Evolutionary conservation across 2,797 vertebrate genomes (phyloP).

Genomic region (Eulemur albifrons): DNA sequence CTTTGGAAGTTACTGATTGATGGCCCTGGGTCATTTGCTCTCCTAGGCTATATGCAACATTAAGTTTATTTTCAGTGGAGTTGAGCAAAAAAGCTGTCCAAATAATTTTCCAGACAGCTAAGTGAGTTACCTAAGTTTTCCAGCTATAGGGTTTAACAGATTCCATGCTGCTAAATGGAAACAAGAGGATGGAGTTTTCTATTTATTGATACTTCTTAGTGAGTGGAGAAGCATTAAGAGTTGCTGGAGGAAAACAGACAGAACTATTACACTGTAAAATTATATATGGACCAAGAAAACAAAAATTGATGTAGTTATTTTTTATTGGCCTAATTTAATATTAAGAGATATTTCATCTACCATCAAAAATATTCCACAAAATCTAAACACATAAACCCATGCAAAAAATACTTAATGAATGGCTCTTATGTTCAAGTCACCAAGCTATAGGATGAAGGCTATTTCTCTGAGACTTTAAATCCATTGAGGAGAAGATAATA

Average conservation of each 20-base stretch:
- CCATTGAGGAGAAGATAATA: background rate
- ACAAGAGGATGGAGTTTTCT: background rate
- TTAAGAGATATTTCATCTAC: background rate
- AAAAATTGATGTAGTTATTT: background rate
- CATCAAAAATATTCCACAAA: background rate
- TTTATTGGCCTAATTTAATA: background rate
- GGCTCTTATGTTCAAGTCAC: background rate
- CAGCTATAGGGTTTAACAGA: background rate
- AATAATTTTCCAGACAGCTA: constrained; percentile 30
- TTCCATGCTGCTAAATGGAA: background rate
- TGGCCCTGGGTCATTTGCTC: background rate
- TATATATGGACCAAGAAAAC: background rate
- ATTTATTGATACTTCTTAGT: background rate
- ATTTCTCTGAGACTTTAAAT: background rate
- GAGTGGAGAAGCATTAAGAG: background rate
- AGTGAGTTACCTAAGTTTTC: background rate
- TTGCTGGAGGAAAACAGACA: background rate
- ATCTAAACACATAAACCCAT: background rate
- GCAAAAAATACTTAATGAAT: background rate
- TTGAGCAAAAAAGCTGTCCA: background rate
- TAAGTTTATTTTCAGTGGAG: constrained; percentile 29
- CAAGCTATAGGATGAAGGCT: background rate
- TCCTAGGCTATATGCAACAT: background rate
- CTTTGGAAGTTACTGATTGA: background rate
- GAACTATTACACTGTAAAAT: background rate